phyloP scores from a whole-genome alignment of 2,888 invertebrate species.

The Glomeris marginata region DNA sequence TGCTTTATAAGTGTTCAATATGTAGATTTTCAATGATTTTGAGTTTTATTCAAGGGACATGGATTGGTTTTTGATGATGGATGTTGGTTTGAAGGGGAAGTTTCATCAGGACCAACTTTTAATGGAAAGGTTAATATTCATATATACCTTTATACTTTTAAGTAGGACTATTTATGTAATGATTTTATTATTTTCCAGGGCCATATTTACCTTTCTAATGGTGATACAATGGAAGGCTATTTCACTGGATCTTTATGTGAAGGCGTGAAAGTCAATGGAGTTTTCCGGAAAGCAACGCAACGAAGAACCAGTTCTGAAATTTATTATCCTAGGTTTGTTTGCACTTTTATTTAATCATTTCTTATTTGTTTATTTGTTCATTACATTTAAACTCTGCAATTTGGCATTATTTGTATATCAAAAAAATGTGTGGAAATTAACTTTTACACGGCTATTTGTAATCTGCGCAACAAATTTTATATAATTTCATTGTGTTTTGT shows the following conservation, averaged over 20 bases:
- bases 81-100: constrained; percentile 77
- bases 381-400: background rate
- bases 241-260: constrained; percentile 60
- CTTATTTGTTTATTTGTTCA: background rate
- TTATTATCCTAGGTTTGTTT: background rate
- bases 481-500: too few species aligned
- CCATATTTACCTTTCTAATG: constrained; percentile 58
- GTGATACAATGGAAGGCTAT: constrained; percentile 55
- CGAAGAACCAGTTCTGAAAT: background rate
- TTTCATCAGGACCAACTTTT: constrained; percentile 59
- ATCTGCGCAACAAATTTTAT: too few species aligned
- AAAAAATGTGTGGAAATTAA: background rate
- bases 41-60: constrained; percentile 45
- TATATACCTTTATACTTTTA: background rate
- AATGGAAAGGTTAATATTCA: constrained; percentile 42
- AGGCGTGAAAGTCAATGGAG: constrained; percentile 60
- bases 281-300: constrained; percentile 34
- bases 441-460: too few species aligned
- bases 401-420: background rate
- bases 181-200: constrained; percentile 34
- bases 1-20: too few species aligned
- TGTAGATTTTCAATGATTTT: constrained; percentile 9
- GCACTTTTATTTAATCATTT: background rate
- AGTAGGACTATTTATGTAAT: background rate
- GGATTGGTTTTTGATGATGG: constrained; percentile 76